These are phyloP conservation scores for Telenomus remus DNA, from an alignment of 1,140 invertebrate species.

Conservation along the genomic window DNA sequence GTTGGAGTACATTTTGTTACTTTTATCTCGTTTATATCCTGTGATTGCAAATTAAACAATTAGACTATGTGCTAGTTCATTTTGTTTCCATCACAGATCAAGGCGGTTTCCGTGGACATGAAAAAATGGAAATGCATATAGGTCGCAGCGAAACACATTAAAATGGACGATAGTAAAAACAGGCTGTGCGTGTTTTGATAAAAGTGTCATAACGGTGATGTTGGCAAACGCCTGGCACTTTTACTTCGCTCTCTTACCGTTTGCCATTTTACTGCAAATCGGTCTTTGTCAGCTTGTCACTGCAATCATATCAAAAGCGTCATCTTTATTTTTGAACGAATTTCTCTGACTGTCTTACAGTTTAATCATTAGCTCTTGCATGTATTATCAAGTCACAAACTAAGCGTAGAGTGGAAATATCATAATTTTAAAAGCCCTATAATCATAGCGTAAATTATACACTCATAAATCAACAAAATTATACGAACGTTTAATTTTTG, in stretches of 20 bases:
- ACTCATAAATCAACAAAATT: conserved; percentile 33
- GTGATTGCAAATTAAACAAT: conserved; percentile 57
- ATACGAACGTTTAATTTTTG: conserved; percentile 5
- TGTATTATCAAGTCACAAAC: conserved; percentile 35
- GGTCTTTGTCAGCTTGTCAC: conserved; percentile 4
- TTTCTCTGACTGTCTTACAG: background rate
- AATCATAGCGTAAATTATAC: conserved; percentile 21
- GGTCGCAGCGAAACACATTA: conserved; percentile 67
- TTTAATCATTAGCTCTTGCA: conserved; percentile 33
- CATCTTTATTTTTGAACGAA: conserved; percentile 15
- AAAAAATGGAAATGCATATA: conserved; percentile 70
- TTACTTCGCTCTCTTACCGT: conserved; percentile 40
- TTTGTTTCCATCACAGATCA: conserved; percentile 57
- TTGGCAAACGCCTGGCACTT: conserved; percentile 53
- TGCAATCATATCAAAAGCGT: background rate
- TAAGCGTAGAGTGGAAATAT: conserved; percentile 22
- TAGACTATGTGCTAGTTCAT: conserved; percentile 58
- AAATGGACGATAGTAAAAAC: conserved; percentile 69
- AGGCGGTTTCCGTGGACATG: conserved; percentile 59
- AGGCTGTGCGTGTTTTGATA: conserved; percentile 67
- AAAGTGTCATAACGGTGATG: conserved; percentile 64
- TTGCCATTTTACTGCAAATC: conserved; percentile 14
- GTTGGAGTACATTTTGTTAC: too few relatives aligned
- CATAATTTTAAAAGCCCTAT: conserved; percentile 15
- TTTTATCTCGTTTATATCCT: conserved; percentile 43